A percentile compares a stretch with the other conserved stretches of the same genome.
Conservation (phyloP, 2,113 vertebrate genomes). For the Chauna torquata region DNA sequence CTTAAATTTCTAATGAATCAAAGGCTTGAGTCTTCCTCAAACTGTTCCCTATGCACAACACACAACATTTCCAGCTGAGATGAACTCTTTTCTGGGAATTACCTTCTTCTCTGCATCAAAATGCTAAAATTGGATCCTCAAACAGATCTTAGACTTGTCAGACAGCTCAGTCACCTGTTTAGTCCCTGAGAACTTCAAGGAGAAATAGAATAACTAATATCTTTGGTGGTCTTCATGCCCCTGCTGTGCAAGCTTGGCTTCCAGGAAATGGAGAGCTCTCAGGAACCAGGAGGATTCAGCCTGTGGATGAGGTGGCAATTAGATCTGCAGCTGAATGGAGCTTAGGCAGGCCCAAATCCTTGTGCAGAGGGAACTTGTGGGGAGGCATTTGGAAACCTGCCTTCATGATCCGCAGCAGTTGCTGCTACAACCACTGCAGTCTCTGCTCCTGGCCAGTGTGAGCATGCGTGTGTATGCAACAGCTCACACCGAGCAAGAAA, state of each 20-base stretch:
- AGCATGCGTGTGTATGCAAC: not conserved
- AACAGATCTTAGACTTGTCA: not conserved
- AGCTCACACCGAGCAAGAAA: not conserved
- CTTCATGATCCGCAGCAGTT: not conserved
- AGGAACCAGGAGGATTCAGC: not conserved
- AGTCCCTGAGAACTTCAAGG: not conserved
- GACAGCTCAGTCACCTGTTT: not conserved
- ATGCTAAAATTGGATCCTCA: not conserved
- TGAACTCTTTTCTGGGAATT: not conserved
- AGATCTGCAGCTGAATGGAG: not conserved
- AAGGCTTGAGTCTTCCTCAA: not conserved
- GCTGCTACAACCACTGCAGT: accelerated
- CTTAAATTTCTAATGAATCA: not conserved
- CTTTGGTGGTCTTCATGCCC: not conserved
- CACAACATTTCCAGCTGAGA: not conserved
- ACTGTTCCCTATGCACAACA: not conserved
- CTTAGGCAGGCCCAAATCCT: not conserved
- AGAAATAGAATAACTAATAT: not conserved
- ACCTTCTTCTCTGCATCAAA: not conserved
- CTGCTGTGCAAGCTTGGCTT: not conserved
- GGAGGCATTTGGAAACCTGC: not conserved
- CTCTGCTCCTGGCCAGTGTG: not conserved
- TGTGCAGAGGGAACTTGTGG: not conserved
- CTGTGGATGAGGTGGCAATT: not conserved
- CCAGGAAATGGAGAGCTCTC: not conserved